Conservation (phyloP, 2,797 vertebrate genomes). For the Malacoraja senta region DNA sequence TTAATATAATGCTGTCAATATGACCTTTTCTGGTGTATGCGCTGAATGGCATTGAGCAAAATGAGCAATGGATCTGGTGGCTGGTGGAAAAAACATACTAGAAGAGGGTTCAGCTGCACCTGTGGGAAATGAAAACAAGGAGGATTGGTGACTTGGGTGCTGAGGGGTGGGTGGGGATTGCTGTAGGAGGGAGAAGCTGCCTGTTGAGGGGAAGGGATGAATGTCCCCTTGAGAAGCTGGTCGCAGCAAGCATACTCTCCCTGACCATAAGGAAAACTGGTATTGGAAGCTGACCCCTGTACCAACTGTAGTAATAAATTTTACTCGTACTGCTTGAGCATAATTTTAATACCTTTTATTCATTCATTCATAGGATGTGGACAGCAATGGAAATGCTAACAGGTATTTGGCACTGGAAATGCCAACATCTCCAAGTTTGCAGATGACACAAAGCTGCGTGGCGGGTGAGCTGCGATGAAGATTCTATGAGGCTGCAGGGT, state of each 20-base stretch:
- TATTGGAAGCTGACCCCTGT: no score
- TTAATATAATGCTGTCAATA: neutral
- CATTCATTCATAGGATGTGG: no score
- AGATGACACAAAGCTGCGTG: no score
- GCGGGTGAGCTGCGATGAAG: no score
- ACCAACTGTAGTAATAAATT: neutral
- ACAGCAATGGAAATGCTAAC: no score
- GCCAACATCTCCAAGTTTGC: no score
- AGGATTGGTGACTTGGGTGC: neutral
- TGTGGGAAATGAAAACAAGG: neutral
- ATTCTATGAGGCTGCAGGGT: no score
- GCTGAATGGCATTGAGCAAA: neutral
- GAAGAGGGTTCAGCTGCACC: neutral
- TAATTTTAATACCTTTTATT: neutral
- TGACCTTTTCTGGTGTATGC: neutral
- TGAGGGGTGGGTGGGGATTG: neutral
- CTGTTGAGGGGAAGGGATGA: no score
- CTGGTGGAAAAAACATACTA: neutral
- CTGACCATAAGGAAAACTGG: no score
- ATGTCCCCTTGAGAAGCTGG: neutral
- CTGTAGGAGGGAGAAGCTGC: no score
- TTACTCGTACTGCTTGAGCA: neutral
- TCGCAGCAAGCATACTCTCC: no score
- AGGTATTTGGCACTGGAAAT: no score
- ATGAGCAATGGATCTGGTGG: neutral